Evolutionary conservation across 2,888 invertebrate genomes (phyloP).

Genomic region (Zhuqinia jingwanae): DNA sequence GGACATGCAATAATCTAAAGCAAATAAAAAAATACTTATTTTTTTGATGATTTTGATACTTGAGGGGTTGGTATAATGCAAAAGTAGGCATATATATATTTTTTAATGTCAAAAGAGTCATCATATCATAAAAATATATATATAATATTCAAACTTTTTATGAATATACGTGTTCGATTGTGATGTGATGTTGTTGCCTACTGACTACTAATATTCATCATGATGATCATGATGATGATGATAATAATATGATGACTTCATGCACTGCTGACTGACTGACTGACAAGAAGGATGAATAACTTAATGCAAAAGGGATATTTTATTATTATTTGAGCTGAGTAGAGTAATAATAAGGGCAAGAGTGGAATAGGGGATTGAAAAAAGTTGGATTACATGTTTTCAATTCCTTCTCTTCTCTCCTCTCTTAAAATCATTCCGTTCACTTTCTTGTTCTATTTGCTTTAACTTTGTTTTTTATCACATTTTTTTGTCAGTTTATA

Average conservation of each 20-base stretch:
- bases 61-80: too few relatives aligned
- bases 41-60: not conserved
- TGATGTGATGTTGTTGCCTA: not conserved
- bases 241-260: conserved; percentile 24
- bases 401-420: too few relatives aligned
- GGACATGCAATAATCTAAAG: not conserved
- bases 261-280: conserved; percentile 52
- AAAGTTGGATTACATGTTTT: conserved; percentile 22
- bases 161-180: not conserved
- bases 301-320: conserved; percentile 7
- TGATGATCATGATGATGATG: not conserved
- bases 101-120: conserved; percentile 43
- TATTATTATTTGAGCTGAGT: not conserved
- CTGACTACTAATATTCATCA: too few relatives aligned
- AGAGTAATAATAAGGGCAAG: conserved; percentile 24
- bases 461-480: not conserved
- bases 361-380: conserved; percentile 20
- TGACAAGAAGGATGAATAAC: conserved; percentile 41
- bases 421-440: conserved; percentile 6
- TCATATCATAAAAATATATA: conserved; percentile 8
- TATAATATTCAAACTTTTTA: not conserved
- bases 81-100: not conserved
- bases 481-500: conserved; percentile 14
- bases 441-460: not conserved
- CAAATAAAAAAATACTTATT: not conserved